Base-by-base conservation (phyloP, 2,113 vertebrate species). In the Carettochelys insculpta region DNA sequence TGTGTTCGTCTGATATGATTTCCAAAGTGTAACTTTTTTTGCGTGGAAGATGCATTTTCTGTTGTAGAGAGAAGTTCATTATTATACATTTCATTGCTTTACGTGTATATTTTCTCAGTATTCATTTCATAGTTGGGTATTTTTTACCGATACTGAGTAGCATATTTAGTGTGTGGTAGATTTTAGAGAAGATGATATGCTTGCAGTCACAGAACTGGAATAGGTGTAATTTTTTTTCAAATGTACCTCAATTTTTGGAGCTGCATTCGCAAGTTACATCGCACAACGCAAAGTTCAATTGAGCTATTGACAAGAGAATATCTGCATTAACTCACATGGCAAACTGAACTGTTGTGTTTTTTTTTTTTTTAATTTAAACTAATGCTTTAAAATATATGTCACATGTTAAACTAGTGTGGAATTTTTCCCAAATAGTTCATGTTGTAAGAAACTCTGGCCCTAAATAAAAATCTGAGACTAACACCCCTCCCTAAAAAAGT, bases 1-100 rank as follows among this genome's bases (percentile, higher is more conserved):
- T 97, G 94, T 95, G 91, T 92, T 95, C 88, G 90, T 87, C 87
- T 87, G 87, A 95, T 89, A 78, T 94, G 96, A 97, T 97, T 95
- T 90, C 88, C 92, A 77, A 16, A 89, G 90, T 89, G 78, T 80
- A 90, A 12, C 95, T 92, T 75, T 8, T 95, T 95, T 82, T 71
- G 83, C 77, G n/a, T 54, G 52, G 81, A 88, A n/a, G 84, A 75
- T 65, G 83, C 27, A 8, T 94, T 88, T 90, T 77, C 52, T 53
- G 17, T 76, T 84, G 88, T 56, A 61, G 82, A 84, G n/a, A 56
- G 93, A 53, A 83, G 38, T 25, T 24, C n/a, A 31, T 51, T 27
- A 80, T 56, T 54, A 31, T 85, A 85, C 87, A 41, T 43, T 75
- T 43, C 27, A 19, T 54, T 85, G 25, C 80, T 87, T 82, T 41